Conservation (phyloP, 2,888 invertebrate species). For the Catocala nupta region DNA sequence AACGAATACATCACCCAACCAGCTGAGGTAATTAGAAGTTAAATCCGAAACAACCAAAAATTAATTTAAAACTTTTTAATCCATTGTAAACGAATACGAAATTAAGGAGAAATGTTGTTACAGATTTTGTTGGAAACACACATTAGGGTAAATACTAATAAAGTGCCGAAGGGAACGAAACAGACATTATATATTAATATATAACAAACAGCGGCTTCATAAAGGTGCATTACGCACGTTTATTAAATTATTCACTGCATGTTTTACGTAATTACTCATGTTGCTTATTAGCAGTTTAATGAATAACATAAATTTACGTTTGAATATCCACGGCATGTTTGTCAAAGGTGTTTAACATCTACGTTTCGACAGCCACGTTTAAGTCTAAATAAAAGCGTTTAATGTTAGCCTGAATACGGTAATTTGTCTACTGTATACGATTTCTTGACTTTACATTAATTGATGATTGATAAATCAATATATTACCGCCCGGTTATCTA, state of each 20-base stretch:
- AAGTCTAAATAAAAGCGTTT: too few relatives aligned
- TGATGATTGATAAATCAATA: too few relatives aligned
- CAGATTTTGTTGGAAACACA: constrained; percentile 1
- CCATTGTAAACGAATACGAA: background rate
- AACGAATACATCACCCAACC: too few relatives aligned
- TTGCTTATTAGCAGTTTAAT: constrained; percentile 32
- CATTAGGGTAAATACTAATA: constrained; percentile 12
- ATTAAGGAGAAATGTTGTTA: background rate
- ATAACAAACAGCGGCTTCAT: constrained; percentile 27
- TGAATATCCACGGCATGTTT: too few relatives aligned
- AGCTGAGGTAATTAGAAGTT: too few relatives aligned
- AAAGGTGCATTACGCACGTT: constrained; percentile 27
- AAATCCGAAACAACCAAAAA: background rate
- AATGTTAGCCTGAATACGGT: too few relatives aligned
- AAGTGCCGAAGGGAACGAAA: constrained; percentile 25
- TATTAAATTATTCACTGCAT: constrained; percentile 45
- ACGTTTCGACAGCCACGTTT: too few relatives aligned
- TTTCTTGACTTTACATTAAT: too few relatives aligned
- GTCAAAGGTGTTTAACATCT: too few relatives aligned
- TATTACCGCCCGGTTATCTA: too few relatives aligned
- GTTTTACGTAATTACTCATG: constrained; percentile 26
- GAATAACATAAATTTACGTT: constrained; percentile 16
- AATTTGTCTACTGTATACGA: too few relatives aligned
- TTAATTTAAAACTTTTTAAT: constrained; percentile 1
- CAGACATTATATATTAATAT: constrained; percentile 26